Percentiles rank a stretch among this genome's conserved stretches.
Conservation (phyloP, 2,797 vertebrate species). For the Ptychadena robeensis region DNA sequence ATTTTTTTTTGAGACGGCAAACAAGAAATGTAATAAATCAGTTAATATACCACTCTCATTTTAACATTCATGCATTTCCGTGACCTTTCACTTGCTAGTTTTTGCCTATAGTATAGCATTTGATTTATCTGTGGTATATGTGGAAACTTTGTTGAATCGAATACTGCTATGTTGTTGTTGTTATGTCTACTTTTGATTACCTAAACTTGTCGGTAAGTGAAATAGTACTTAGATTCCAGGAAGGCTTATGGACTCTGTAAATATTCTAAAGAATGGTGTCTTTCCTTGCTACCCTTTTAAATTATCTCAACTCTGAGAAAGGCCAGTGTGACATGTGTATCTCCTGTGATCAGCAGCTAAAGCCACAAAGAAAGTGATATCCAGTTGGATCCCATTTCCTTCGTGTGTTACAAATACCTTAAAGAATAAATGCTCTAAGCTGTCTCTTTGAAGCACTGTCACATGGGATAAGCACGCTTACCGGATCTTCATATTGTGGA, state of each 20-base stretch:
- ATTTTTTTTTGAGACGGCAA: too few species aligned
- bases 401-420: conserved; percentile 58
- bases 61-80: too few species aligned
- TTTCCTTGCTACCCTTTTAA: conserved; percentile 30
- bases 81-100: too few species aligned
- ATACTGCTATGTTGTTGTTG: not conserved
- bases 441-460: conserved; percentile 58
- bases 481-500: conserved; percentile 57
- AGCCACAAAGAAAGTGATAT: conserved; percentile 50
- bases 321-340: conserved; percentile 38
- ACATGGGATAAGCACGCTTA: conserved; percentile 60
- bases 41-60: too few species aligned
- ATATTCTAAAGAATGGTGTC: not conserved
- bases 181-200: not conserved
- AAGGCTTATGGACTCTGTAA: not conserved
- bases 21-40: too few species aligned
- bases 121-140: not conserved
- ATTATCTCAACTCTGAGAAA: conserved; percentile 26
- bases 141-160: not conserved
- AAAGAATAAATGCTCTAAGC: conserved; percentile 57
- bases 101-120: not conserved
- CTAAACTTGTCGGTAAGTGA: not conserved
- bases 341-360: conserved; percentile 54
- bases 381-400: conserved; percentile 58
- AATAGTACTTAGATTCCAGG: not conserved